A percentile compares a stretch with the other conserved stretches of the same genome.
Conservation (phyloP, 2,113 vertebrate genomes). For the Zapus hudsonius region DNA sequence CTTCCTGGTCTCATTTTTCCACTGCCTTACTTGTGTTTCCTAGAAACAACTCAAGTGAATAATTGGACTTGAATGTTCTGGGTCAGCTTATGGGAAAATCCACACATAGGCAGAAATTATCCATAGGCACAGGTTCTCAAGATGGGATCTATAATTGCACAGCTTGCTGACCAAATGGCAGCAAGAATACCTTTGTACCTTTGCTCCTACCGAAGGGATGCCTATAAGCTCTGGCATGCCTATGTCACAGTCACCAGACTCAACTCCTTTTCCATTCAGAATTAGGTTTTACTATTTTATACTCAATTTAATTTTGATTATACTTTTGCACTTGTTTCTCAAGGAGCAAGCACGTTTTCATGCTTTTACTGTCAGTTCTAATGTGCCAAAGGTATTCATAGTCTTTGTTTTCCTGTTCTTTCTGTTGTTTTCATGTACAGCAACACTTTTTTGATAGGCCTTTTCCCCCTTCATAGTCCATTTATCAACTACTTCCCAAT, state of each 20-base stretch:
- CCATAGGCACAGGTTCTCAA: background rate
- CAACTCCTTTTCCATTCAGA: background rate
- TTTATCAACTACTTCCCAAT: background rate
- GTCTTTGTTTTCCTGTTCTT: background rate
- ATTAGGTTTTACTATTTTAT: background rate
- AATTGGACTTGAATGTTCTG: background rate
- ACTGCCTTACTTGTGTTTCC: background rate
- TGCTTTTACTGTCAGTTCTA: background rate
- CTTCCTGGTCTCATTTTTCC: background rate
- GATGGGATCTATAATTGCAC: background rate
- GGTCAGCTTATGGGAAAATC: background rate
- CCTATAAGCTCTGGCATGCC: background rate
- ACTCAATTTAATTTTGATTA: background rate
- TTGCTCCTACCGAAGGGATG: background rate
- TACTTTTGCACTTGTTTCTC: background rate
- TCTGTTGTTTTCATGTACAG: background rate
- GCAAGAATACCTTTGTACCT: background rate
- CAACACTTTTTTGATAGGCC: background rate
- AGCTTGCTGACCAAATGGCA: background rate
- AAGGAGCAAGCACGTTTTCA: background rate
- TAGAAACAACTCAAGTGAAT: background rate
- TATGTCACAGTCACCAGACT: background rate
- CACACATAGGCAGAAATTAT: background rate
- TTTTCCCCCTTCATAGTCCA: background rate
- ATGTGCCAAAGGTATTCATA: background rate